These are phyloP conservation scores for Eupelmus urozonus DNA, from an alignment of 2,888 invertebrate genomes.

Conservation along the genomic window DNA sequence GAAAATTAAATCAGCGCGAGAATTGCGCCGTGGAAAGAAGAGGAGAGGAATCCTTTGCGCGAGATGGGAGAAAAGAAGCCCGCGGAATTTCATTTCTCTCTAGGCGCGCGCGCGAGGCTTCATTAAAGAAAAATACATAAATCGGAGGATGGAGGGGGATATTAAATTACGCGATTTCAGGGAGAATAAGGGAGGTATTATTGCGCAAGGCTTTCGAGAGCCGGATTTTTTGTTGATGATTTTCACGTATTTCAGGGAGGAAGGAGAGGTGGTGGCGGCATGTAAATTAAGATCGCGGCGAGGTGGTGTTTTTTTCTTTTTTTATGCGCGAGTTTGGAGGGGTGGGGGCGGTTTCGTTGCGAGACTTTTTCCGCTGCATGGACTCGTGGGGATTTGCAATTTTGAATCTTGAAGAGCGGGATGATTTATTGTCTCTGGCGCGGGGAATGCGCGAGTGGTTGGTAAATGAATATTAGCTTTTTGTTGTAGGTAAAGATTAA, in stretches of 20 bases:
- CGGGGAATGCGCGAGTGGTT: too few relatives aligned
- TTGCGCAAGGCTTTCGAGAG: constrained; percentile 21
- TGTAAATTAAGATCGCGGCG: constrained; percentile 33
- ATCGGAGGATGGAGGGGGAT: constrained; percentile 45
- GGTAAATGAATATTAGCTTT: too few relatives aligned
- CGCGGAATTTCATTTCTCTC: constrained; percentile 50
- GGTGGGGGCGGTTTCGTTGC: too few relatives aligned
- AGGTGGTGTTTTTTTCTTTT: not conserved
- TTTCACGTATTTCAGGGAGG: constrained; percentile 43
- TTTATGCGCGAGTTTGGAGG: too few relatives aligned
- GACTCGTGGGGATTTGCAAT: too few relatives aligned
- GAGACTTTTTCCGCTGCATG: too few relatives aligned
- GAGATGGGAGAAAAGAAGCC: not conserved
- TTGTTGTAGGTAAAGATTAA: too few relatives aligned
- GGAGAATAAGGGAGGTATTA: too few relatives aligned
- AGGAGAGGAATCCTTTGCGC: not conserved
- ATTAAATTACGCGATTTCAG: constrained; percentile 56
- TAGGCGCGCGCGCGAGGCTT: constrained; percentile 34
- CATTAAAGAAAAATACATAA: constrained; percentile 59
- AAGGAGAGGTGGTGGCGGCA: not conserved
- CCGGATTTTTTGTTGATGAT: constrained; percentile 48
- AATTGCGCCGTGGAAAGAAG: not conserved
- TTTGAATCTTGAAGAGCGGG: too few relatives aligned
- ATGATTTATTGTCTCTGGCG: too few relatives aligned
- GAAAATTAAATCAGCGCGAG: constrained; percentile 56